Percentiles rank a stretch among this genome's conserved stretches.
Conservation (phyloP, 2,113 vertebrate species). For the Labeo rohita region DNA sequence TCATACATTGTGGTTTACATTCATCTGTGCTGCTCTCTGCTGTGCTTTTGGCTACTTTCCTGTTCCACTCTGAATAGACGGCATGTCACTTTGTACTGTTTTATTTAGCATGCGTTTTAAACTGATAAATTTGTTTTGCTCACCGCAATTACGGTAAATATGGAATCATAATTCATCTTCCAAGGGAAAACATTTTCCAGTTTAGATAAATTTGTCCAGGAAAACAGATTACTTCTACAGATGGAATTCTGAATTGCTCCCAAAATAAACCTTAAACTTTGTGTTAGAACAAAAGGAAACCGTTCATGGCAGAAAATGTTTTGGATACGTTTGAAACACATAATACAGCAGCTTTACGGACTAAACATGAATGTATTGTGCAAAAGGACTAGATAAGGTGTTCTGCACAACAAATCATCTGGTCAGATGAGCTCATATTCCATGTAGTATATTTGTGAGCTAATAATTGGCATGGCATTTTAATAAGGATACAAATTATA, state of each 20-base stretch:
- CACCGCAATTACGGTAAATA: conserved; percentile 17
- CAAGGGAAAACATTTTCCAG: conserved; percentile 45
- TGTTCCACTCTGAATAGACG: background rate
- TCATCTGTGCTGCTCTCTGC: conserved; percentile 18
- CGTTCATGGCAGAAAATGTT: background rate
- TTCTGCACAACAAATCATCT: conserved; percentile 7
- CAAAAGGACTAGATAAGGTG: conserved; percentile 6
- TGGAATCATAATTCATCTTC: background rate
- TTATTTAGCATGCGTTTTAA: conserved; percentile 9
- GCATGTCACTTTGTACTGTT: background rate
- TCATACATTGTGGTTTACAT: conserved; percentile 29
- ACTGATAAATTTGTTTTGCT: conserved; percentile 20
- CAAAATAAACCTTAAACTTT: conserved; percentile 42
- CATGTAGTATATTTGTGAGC: conserved; percentile 5
- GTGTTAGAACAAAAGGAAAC: background rate
- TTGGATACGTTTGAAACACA: background rate
- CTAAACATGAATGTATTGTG: background rate
- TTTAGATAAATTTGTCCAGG: conserved; percentile 28
- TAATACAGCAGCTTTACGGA: background rate
- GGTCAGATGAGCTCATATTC: background rate
- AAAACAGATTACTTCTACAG: conserved; percentile 42
- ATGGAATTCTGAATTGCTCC: conserved; percentile 38
- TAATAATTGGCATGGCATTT: conserved; percentile 13
- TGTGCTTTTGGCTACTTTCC: conserved; percentile 13
- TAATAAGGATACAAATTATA: conserved; percentile 13